A percentile compares a stretch with the other conserved stretches of the same genome.
Evolutionary conservation across 2,888 invertebrate species (phyloP).

Genomic region (Ganaspis brasiliensis): DNA sequence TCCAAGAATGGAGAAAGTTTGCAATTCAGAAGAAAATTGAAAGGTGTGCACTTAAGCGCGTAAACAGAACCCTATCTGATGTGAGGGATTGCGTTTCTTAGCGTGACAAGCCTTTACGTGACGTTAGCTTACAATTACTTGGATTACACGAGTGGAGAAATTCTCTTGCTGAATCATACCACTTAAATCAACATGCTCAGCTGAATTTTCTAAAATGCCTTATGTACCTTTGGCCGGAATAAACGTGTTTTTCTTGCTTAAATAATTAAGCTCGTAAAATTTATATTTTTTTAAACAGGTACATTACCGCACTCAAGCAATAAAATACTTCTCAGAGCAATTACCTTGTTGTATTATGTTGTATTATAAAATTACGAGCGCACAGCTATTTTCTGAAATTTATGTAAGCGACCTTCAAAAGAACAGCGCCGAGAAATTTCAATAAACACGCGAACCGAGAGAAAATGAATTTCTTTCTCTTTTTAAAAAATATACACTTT

Average conservation of each 20-base stretch:
- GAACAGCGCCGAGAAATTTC: not conserved
- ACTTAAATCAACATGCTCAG: constrained; percentile 16
- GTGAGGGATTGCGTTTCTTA: constrained; percentile 12
- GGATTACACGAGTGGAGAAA: constrained; percentile 20
- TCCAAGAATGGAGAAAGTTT: not conserved
- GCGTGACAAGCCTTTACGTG: constrained; percentile 36
- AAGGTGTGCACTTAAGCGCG: not conserved
- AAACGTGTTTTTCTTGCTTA: not conserved
- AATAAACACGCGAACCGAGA: not conserved
- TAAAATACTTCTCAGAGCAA: constrained; percentile 15
- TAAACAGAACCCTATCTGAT: constrained; percentile 9
- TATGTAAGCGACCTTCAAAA: not conserved
- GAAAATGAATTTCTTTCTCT: too few relatives aligned
- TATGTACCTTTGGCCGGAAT: not conserved
- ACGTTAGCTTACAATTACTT: constrained; percentile 23
- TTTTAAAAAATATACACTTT: too few relatives aligned
- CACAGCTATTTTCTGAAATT: not conserved
- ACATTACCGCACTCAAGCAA: not conserved
- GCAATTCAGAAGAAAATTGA: not conserved
- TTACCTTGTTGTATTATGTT: not conserved
- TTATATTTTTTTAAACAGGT: not conserved
- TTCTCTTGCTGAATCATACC: constrained; percentile 9
- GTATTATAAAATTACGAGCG: not conserved
- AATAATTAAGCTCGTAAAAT: constrained; percentile 8
- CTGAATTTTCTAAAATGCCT: constrained; percentile 21